Percentiles rank a stretch among this genome's conserved stretches.
Conservation (phyloP, 1,140 invertebrate genomes). For the Cydia strobilella region DNA sequence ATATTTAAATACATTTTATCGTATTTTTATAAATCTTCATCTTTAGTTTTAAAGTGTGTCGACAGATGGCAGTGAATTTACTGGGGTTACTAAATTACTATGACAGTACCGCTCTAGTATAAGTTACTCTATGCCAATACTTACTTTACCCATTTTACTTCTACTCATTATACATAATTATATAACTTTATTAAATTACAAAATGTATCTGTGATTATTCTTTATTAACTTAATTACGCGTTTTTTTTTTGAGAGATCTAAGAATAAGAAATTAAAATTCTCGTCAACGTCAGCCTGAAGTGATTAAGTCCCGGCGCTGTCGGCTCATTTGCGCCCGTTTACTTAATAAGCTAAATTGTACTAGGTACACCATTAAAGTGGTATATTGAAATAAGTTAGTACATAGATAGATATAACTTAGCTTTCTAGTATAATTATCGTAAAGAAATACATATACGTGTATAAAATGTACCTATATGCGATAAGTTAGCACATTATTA, state of each 20-base stretch:
- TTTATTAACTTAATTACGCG: not conserved
- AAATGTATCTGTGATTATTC: not conserved
- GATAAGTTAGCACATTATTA: too few relatives aligned
- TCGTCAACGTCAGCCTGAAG: slow-evolving; percentile 17
- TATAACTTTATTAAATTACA: not conserved
- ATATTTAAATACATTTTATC: too few relatives aligned
- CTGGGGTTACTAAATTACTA: too few relatives aligned
- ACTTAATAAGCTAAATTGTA: slow-evolving; percentile 22
- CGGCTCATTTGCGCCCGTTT: slow-evolving; percentile 32
- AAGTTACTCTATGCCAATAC: too few relatives aligned
- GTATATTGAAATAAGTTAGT: not conserved
- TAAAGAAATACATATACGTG: too few relatives aligned
- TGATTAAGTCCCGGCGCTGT: slow-evolving; percentile 26
- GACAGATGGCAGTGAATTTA: too few relatives aligned
- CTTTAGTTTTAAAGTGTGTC: too few relatives aligned
- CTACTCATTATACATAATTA: not conserved
- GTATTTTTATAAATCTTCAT: too few relatives aligned
- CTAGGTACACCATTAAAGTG: not conserved
- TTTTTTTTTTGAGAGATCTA: not conserved
- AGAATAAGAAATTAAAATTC: slow-evolving; percentile 21
- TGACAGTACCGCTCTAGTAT: too few relatives aligned
- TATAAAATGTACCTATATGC: too few relatives aligned
- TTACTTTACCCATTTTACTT: too few relatives aligned
- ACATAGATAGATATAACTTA: not conserved
- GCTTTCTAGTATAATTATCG: not conserved